Percentiles rank a stretch among this genome's conserved stretches.
Evolutionary conservation across 1,140 invertebrate species (phyloP).

Genomic region (Hirudo medicinalis): DNA sequence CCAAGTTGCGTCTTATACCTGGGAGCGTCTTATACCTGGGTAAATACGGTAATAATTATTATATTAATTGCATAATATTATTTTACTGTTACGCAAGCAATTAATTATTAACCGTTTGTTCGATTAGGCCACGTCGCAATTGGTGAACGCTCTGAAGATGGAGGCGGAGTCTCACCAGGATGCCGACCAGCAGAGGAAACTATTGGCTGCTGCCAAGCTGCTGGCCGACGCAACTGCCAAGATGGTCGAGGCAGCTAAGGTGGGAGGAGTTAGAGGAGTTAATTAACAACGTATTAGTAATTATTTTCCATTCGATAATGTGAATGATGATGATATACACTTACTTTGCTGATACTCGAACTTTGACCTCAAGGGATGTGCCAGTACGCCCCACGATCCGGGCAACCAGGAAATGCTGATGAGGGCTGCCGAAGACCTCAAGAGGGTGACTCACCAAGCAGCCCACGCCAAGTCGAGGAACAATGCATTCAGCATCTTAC

Average conservation of each 20-base stretch:
- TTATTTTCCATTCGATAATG: slow-evolving; percentile 11
- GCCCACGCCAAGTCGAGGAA: slow-evolving; percentile 63
- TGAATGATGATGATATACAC: background rate
- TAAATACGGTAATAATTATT: no score
- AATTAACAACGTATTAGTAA: slow-evolving; percentile 11
- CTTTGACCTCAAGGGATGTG: slow-evolving; percentile 50
- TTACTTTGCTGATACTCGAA: background rate
- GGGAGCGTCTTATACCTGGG: no score
- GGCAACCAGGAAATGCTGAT: slow-evolving; percentile 68
- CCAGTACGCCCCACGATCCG: slow-evolving; percentile 66
- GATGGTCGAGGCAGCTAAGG: slow-evolving; percentile 87
- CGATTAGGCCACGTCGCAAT: slow-evolving; percentile 66
- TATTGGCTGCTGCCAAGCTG: slow-evolving; percentile 67
- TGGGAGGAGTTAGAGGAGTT: slow-evolving; percentile 19
- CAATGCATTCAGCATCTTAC: slow-evolving; percentile 62
- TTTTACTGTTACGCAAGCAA: no score
- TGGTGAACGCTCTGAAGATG: slow-evolving; percentile 82
- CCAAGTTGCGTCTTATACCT: no score
- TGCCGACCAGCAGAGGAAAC: slow-evolving; percentile 69
- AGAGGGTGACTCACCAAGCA: slow-evolving; percentile 69
- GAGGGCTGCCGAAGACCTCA: slow-evolving; percentile 74
- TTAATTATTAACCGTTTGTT: background rate
- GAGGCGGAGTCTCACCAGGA: slow-evolving; percentile 77
- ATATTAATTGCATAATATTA: no score
- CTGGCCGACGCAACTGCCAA: slow-evolving; percentile 87